Percentiles rank a stretch among this genome's conserved stretches.
phyloP scores from a whole-genome alignment of 2,113 vertebrate genomes.

The Hippocampus zosterae region DNA sequence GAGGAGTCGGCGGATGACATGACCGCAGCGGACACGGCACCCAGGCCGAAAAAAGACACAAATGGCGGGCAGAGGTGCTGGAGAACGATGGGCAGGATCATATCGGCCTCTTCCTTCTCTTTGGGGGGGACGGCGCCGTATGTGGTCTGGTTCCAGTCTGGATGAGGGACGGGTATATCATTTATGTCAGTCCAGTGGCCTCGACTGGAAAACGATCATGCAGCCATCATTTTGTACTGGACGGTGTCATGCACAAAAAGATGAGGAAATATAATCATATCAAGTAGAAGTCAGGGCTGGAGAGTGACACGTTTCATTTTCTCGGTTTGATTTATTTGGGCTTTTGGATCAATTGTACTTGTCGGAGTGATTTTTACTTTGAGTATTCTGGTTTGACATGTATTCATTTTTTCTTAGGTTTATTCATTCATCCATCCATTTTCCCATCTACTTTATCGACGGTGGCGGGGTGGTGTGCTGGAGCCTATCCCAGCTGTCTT shows the following conservation, averaged over 20 bases:
- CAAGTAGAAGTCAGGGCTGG: too few relatives aligned
- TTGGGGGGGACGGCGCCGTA: slow-evolving; percentile 81
- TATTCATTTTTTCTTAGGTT: too few relatives aligned
- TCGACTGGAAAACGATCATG: background rate
- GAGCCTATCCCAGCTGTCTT: too few relatives aligned
- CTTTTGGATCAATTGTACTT: too few relatives aligned
- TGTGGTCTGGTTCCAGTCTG: slow-evolving; percentile 92
- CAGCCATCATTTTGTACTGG: background rate
- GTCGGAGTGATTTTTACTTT: too few relatives aligned
- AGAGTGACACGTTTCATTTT: too few relatives aligned
- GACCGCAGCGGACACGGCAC: slow-evolving; percentile 93
- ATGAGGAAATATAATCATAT: background rate
- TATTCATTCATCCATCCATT: too few relatives aligned
- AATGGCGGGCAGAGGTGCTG: slow-evolving; percentile 92
- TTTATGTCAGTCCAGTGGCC: background rate
- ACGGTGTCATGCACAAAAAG: background rate
- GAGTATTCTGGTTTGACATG: too few relatives aligned
- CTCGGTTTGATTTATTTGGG: too few relatives aligned
- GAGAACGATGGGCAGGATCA: slow-evolving; percentile 94
- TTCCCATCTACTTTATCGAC: too few relatives aligned
- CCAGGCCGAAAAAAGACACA: slow-evolving; percentile 92
- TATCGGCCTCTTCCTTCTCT: slow-evolving; percentile 82
- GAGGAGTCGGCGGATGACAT: slow-evolving; percentile 99
- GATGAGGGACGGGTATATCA: background rate
- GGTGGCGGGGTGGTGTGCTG: too few relatives aligned